Evolutionary conservation across 2,113 vertebrate species (phyloP).

Genomic region (Trogon melanurus): DNA sequence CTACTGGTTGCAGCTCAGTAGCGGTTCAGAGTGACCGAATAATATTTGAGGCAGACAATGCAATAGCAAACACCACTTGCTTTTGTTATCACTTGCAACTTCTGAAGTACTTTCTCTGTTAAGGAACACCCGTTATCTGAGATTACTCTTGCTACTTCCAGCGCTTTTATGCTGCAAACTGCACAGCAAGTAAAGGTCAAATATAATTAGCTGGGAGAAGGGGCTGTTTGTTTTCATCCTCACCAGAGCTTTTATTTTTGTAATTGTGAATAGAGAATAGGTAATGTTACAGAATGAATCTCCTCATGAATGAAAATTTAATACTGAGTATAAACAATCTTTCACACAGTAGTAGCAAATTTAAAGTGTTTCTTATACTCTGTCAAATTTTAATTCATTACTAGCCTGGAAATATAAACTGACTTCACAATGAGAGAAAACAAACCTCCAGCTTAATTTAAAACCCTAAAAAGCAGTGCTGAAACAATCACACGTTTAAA

Average conservation of each 20-base stretch:
- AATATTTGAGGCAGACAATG: neutral
- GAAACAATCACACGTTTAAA: neutral
- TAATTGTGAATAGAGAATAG: neutral
- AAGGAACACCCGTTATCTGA: neutral
- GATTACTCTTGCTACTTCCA: neutral
- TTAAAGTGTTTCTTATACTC: neutral
- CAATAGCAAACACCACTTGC: neutral
- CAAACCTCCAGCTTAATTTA: neutral
- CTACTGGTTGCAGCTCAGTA: neutral
- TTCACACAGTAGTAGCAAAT: neutral
- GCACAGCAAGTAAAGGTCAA: constrained; percentile 43
- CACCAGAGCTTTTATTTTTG: neutral
- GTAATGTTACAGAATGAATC: neutral
- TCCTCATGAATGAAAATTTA: neutral
- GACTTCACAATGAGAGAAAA: neutral
- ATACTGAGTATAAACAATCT: neutral
- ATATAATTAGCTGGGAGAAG: constrained; percentile 31
- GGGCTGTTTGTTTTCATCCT: constrained; percentile 33
- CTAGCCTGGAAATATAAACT: neutral
- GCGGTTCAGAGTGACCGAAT: neutral
- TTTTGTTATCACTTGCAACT: neutral
- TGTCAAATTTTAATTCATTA: neutral
- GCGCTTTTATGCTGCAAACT: neutral
- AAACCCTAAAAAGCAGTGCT: neutral
- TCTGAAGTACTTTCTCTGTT: constrained; percentile 9